A percentile compares a stretch with the other conserved stretches of the same genome.
These are phyloP conservation scores for Axinella damicornis DNA, from an alignment of 37 sponge, comb jelly and placozoan genomes.

Conservation along the genomic window DNA sequence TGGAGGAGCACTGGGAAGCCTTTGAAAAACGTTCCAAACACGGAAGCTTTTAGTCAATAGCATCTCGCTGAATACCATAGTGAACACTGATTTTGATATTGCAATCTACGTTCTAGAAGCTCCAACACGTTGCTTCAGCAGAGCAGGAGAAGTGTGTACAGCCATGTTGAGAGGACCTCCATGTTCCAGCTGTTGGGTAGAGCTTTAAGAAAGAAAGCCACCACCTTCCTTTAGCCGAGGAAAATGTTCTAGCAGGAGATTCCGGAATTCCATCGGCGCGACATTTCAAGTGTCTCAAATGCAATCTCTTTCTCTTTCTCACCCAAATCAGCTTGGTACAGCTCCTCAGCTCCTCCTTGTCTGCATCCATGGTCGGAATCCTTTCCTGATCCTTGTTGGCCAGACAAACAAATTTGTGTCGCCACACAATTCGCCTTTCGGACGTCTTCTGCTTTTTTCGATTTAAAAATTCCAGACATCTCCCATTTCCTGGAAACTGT, in stretches of 20 bases:
- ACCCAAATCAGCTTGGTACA: slow-evolving; percentile 57
- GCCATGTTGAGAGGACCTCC: slow-evolving; percentile 33
- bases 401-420: slow-evolving; percentile 59
- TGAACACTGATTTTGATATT: no score
- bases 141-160: slow-evolving; percentile 16
- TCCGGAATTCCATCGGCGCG: slow-evolving; percentile 44
- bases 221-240: slow-evolving; percentile 29
- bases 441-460: no score
- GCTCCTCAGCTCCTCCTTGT: slow-evolving; percentile 56
- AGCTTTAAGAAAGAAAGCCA: slow-evolving; percentile 26
- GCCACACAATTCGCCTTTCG: slow-evolving; percentile 65
- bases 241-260: slow-evolving; percentile 25
- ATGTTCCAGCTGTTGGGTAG: slow-evolving; percentile 25
- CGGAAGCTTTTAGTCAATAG: no score
- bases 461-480: no score
- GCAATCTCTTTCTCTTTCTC: slow-evolving; percentile 58
- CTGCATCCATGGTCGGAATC: slow-evolving; percentile 46
- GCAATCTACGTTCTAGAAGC: slow-evolving; percentile 53
- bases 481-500: no score
- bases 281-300: slow-evolving; percentile 14
- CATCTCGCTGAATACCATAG: no score
- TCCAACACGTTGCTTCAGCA: slow-evolving; percentile 51
- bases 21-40: no score
- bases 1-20: no score
- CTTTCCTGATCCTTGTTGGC: slow-evolving; percentile 36